Conservation (phyloP, 2,797 vertebrate genomes). For the Calcarius lapponicus region DNA sequence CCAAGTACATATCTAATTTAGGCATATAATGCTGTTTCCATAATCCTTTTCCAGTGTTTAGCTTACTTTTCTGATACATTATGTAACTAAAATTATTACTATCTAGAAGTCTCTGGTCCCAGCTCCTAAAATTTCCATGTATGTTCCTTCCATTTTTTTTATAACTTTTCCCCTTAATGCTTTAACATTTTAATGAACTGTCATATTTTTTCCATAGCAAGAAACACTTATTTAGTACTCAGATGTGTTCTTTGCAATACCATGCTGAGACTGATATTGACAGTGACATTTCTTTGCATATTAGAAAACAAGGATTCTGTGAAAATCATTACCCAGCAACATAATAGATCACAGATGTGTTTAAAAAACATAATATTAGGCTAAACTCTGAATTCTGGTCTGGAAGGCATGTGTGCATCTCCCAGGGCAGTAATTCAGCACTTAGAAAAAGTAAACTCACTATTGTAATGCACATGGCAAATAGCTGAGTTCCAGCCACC, state of each 20-base stretch:
- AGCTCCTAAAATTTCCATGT: background rate
- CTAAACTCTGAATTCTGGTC: conserved; percentile 13
- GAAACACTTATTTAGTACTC: background rate
- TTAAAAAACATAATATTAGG: conserved; percentile 22
- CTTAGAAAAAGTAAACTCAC: conserved; percentile 34
- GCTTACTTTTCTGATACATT: background rate
- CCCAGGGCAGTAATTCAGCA: conserved; percentile 40
- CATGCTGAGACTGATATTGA: background rate
- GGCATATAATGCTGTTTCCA: background rate
- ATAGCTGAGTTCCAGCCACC: conserved; percentile 35
- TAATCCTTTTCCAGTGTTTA: background rate
- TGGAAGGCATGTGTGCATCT: background rate
- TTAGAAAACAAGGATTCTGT: conserved; percentile 7
- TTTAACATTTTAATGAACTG: background rate
- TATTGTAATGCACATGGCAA: background rate
- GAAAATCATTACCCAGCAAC: conserved; percentile 47
- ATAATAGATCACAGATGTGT: conserved; percentile 52
- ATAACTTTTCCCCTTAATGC: background rate
- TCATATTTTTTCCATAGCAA: background rate
- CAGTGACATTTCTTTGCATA: background rate
- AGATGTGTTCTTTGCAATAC: background rate
- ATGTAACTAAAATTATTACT: background rate
- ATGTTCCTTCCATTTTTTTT: background rate
- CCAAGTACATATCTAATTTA: background rate
- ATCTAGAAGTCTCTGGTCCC: background rate